Conservation (phyloP, 2,888 invertebrate species). For the Himalopsyche tibetana region DNA sequence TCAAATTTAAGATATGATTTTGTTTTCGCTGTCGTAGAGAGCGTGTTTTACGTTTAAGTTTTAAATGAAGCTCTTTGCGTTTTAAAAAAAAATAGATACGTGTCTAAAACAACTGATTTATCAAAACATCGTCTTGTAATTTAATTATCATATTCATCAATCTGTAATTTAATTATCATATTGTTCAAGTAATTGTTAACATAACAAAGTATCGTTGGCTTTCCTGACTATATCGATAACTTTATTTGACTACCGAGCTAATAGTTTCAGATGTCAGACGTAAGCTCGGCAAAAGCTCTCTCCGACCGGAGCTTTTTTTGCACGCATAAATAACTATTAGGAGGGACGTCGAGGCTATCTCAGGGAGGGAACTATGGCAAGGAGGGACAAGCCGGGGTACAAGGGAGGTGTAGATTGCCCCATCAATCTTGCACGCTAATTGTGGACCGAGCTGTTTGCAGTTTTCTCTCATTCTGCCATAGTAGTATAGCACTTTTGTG, state of each 20-base stretch:
- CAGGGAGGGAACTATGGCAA: constrained; percentile 41
- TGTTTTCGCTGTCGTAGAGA: no score
- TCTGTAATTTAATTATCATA: no score
- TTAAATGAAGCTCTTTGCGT: no score
- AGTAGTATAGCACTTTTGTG: background rate
- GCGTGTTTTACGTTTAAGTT: no score
- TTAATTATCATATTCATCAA: no score
- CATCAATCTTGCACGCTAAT: constrained; percentile 65
- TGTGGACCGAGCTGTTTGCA: constrained; percentile 65
- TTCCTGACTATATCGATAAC: background rate
- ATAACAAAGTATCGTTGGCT: no score
- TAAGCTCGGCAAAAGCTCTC: constrained; percentile 37
- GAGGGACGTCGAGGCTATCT: constrained; percentile 24
- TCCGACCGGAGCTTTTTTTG: constrained; percentile 49
- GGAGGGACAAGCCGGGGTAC: constrained; percentile 40
- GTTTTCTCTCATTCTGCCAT: constrained; percentile 56
- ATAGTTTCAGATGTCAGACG: constrained; percentile 34
- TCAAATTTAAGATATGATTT: no score
- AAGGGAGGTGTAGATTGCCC: constrained; percentile 63
- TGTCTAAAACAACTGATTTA: no score
- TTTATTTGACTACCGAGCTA: constrained; percentile 16
- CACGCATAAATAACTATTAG: constrained; percentile 59
- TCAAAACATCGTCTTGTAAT: no score
- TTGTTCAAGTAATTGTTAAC: no score
- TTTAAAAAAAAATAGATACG: no score